These are phyloP conservation scores for Arremon aurantiirostris DNA, from an alignment of 2,797 vertebrate genomes.

Conservation along the genomic window DNA sequence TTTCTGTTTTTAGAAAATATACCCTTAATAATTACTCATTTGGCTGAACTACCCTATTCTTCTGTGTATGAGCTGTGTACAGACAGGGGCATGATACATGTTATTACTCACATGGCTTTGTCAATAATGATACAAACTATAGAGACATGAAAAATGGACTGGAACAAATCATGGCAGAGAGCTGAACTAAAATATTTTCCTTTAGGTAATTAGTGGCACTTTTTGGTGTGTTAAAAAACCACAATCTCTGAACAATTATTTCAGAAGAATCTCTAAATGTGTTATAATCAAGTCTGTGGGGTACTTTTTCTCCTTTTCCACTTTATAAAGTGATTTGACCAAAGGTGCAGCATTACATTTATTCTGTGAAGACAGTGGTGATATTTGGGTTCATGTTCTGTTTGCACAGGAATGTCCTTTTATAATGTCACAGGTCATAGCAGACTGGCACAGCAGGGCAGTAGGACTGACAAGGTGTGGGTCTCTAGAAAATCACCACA, in stretches of 20 bases:
- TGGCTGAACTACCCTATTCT: neutral
- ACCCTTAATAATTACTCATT: slow-evolving; percentile 29
- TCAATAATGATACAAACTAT: neutral
- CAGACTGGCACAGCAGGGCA: neutral
- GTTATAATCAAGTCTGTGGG: neutral
- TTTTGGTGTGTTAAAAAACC: neutral
- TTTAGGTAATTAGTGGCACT: neutral
- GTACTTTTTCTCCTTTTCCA: neutral
- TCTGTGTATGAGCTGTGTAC: neutral
- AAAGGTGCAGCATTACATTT: neutral
- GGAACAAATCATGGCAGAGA: slow-evolving; percentile 13
- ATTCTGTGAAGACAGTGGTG: neutral
- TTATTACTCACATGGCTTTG: slow-evolving; percentile 34
- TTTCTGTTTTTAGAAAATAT: slow-evolving; percentile 32
- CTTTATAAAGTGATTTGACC: neutral
- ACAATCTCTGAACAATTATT: neutral
- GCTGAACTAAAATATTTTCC: neutral
- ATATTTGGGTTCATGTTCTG: neutral
- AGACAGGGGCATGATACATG: neutral
- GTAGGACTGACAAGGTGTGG: neutral
- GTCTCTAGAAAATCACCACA: neutral
- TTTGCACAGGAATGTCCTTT: neutral
- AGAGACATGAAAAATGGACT: neutral
- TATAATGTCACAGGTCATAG: neutral
- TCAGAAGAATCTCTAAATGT: neutral